These are phyloP conservation scores for Aproaerema taeniolella DNA, from an alignment of 2,888 invertebrate genomes.

Conservation along the genomic window DNA sequence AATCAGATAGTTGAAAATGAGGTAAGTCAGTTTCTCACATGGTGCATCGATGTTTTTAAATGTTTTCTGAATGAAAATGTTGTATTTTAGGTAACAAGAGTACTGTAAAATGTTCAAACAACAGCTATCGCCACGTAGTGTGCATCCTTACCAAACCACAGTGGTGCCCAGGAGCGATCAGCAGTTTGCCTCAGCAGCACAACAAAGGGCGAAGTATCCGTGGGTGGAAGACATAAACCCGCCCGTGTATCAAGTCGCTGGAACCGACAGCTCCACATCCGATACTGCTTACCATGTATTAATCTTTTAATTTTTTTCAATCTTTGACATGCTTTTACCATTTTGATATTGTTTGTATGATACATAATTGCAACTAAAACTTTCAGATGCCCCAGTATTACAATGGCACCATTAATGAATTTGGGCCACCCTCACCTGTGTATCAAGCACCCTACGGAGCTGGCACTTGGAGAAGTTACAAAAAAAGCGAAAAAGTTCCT, in stretches of 20 bases:
- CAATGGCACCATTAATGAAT: conserved; percentile 48
- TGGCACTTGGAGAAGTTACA: conserved; percentile 56
- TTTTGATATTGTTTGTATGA: too few species aligned
- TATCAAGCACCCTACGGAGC: conserved; percentile 67
- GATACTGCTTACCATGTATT: conserved; percentile 67
- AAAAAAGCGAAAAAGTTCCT: conserved; percentile 44
- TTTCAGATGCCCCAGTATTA: conserved; percentile 63
- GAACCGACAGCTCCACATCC: conserved; percentile 70
- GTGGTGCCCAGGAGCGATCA: conserved; percentile 66
- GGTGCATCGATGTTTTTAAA: conserved; percentile 7
- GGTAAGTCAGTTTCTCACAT: conserved; percentile 9
- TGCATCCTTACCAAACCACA: conserved; percentile 72
- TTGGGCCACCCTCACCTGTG: conserved; percentile 63
- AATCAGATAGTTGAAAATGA: too few species aligned
- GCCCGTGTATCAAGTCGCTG: conserved; percentile 58
- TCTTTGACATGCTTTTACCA: too few species aligned
- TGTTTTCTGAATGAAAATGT: conserved; percentile 17
- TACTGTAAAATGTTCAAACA: conserved; percentile 63
- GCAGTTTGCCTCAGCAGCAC: conserved; percentile 59
- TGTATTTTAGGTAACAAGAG: conserved; percentile 29
- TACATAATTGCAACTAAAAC: too few species aligned
- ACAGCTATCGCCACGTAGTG: conserved; percentile 61
- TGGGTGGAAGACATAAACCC: conserved; percentile 64
- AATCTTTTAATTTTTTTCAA: conserved; percentile 18
- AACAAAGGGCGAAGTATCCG: conserved; percentile 68